Evolutionary conservation across 2,113 vertebrate species (phyloP), one percentile per base, ranked within the genome.

Genomic region (Scartelaos histophorus): DNA sequence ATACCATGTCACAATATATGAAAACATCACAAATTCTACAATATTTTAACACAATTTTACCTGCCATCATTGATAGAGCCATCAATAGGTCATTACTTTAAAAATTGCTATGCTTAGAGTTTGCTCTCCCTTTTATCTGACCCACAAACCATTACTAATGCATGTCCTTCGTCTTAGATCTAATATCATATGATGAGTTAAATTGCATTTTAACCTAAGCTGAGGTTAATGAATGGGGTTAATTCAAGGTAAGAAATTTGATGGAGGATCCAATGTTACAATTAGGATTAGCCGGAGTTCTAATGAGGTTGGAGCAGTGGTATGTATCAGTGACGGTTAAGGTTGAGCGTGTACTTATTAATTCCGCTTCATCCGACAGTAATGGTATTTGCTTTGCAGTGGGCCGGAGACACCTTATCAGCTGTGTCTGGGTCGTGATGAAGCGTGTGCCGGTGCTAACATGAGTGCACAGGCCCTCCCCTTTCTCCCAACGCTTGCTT

Each of bases 211-310:
- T 19, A 46, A 16, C 53, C 25, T 17, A 67, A 47, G 56, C 16
- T 16, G n/a, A 67, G 38, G 58, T 71, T 51, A 51, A 49, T 51
- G n/a, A 49, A 35, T 17, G 34, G 49, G 66, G 54, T 74, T 67
- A 61, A 61, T 68, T 49, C 58, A 61, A 29, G 19, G 13, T 74
- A 21, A 60, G 72, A 25, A 64, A 57, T 73, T 60, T 60, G 53
- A 67, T 67, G 24, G 29, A 51, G 65, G 54, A 61, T 38, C 67
- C 43, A 51, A 74, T 49, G 29, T 19, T 49, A 67, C 53, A 34
- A 74, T 67, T 60, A 67, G 72, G 66, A 74, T 60, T 61, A 68
- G 43, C 19, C 22, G 46, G 12, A 60, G 54, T 67, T 47, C 67
- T 49, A 25, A 47, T 46, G 43, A 67, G 66, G 25, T 17, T 67